Percentiles rank a stretch among this genome's conserved stretches.
Evolutionary conservation across 2,113 vertebrate genomes (phyloP).

Genomic region (Agelaius tricolor): DNA sequence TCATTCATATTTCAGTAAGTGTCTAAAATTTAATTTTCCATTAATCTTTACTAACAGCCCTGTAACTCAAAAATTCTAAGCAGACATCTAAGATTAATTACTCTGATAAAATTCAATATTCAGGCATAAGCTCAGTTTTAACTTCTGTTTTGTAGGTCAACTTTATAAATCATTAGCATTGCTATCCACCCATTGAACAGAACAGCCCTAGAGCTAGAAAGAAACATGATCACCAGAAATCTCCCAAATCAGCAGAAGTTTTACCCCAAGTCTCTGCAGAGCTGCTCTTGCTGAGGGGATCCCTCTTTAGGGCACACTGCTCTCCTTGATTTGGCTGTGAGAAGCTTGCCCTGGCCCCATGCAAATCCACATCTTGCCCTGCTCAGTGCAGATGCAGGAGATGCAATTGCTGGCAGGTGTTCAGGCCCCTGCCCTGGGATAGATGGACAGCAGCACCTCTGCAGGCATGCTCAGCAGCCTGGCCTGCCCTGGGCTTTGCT

Average conservation of each 20-base stretch:
- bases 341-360: background rate
- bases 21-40: background rate
- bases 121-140: background rate
- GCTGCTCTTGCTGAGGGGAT: background rate
- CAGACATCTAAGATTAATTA: background rate
- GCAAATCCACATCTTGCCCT: background rate
- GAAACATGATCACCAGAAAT: background rate
- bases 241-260: background rate
- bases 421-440: background rate
- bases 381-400: background rate
- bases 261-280: background rate
- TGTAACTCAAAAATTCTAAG: background rate
- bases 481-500: background rate
- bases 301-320: accelerated
- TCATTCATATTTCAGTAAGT: background rate
- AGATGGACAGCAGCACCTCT: background rate
- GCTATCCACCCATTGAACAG: background rate
- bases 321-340: accelerated
- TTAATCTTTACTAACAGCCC: background rate
- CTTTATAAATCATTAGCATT: background rate
- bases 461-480: background rate
- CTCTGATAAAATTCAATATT: background rate
- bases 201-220: background rate
- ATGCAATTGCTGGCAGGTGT: background rate
- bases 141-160: background rate